Evolutionary conservation across 1,140 invertebrate genomes (phyloP).

Genomic region (Drosophila ficusphila): DNA sequence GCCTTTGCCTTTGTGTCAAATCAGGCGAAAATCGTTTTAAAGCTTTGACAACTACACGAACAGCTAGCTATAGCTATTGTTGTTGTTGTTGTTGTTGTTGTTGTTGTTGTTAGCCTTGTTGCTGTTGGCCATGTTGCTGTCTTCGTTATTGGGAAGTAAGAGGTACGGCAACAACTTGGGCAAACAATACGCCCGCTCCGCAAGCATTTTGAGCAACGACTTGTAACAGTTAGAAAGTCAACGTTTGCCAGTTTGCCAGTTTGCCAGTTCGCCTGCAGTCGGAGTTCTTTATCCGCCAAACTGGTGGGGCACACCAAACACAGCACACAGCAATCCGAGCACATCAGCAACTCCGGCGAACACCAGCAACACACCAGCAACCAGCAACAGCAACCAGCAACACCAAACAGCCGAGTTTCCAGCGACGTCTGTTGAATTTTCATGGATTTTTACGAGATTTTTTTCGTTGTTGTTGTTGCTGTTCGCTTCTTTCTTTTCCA

Average conservation of each 20-base stretch:
- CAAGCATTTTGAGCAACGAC: constrained; percentile 68
- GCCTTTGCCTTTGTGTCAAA: constrained; percentile 63
- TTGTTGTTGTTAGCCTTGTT: constrained; percentile 43
- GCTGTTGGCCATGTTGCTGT: constrained; percentile 52
- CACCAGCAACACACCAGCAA: constrained; percentile 33
- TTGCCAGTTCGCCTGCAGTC: constrained; percentile 37
- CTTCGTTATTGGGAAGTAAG: constrained; percentile 39
- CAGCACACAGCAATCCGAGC: constrained; percentile 24
- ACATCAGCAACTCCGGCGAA: constrained; percentile 21
- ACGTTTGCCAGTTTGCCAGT: constrained; percentile 47
- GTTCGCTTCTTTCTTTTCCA: constrained; percentile 1
- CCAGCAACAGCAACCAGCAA: constrained; percentile 15
- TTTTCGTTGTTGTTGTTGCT: constrained; percentile 8
- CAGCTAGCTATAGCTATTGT: constrained; percentile 29
- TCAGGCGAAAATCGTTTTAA: constrained; percentile 81
- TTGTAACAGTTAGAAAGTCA: constrained; percentile 79
- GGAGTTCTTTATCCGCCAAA: constrained; percentile 52
- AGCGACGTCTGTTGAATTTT: constrained; percentile 74
- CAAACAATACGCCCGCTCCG: constrained; percentile 71
- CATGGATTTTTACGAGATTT: constrained; percentile 80
- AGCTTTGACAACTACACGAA: constrained; percentile 71
- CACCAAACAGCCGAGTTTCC: constrained; percentile 52
- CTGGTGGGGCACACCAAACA: constrained; percentile 2
- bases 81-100: constrained; percentile 41
- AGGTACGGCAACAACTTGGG: constrained; percentile 56